These are phyloP conservation scores for Eidolon dupreanum DNA, from an alignment of 2,797 vertebrate genomes.

Conservation along the genomic window DNA sequence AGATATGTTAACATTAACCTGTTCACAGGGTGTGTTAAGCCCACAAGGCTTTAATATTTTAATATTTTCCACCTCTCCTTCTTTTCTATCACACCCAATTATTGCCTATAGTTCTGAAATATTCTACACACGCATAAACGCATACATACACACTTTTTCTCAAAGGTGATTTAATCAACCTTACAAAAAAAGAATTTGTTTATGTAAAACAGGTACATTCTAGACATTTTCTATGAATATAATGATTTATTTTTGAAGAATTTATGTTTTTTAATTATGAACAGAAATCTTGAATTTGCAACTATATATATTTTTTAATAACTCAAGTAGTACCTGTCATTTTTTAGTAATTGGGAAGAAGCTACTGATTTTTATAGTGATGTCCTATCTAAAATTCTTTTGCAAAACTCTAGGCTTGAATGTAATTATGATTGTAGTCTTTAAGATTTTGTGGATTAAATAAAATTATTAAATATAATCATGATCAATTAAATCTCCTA, in stretches of 20 bases:
- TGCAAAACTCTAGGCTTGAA: background rate
- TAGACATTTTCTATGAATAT: background rate
- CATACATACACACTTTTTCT: background rate
- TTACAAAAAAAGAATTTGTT: background rate
- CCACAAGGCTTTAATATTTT: background rate
- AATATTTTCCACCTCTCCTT: background rate
- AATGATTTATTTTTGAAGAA: background rate
- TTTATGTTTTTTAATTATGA: background rate
- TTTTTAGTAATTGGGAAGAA: background rate
- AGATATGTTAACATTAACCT: background rate
- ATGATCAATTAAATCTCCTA: background rate
- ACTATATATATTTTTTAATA: background rate
- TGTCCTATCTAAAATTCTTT: background rate
- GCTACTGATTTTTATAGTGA: background rate
- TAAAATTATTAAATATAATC: background rate
- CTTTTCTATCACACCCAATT: background rate
- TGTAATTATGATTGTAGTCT: background rate
- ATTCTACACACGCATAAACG: background rate
- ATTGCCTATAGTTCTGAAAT: background rate
- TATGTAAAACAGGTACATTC: background rate
- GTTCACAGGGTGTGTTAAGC: background rate
- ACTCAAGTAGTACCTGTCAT: background rate
- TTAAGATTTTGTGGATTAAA: background rate
- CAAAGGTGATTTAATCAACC: background rate
- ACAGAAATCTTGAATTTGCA: background rate